Conservation (phyloP, 2,797 vertebrate genomes). For the Sylvilagus floridanus region DNA sequence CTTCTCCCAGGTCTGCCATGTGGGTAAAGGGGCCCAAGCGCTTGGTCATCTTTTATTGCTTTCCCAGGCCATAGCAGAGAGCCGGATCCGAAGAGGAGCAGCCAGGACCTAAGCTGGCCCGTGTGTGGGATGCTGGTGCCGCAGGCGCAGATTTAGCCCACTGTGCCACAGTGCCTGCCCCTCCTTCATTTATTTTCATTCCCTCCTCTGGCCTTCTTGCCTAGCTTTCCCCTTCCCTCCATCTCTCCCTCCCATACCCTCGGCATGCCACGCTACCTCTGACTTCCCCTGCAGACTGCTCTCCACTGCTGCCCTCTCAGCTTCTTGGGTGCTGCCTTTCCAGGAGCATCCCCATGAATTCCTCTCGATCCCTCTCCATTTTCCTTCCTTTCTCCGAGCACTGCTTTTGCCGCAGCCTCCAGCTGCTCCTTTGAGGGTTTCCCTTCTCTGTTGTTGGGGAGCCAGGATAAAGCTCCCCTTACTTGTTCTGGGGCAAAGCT, state of each 20-base stretch:
- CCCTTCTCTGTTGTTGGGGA: background rate
- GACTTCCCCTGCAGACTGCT: fast-evolving
- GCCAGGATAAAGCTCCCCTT: background rate
- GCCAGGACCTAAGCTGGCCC: no score
- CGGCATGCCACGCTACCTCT: fast-evolving
- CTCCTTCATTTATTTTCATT: background rate
- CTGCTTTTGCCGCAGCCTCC: background rate
- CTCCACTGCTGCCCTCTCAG: background rate
- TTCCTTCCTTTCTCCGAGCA: background rate
- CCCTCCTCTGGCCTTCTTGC: background rate
- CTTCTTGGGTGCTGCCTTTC: background rate
- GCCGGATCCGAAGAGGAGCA: no score
- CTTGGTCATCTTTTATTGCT: no score
- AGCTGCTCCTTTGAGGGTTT: background rate
- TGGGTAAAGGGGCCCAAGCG: no score
- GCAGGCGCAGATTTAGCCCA: no score
- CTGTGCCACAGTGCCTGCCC: no score
- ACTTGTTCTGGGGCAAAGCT: background rate
- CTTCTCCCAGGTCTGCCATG: no score
- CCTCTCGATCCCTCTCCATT: background rate
- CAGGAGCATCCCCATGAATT: background rate
- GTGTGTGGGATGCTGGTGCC: no score
- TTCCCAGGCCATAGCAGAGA: no score
- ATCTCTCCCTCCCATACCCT: no score
- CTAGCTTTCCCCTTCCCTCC: background rate